Evolutionary conservation across 2,797 vertebrate genomes (phyloP).

Genomic region (Sebastes alutus): DNA sequence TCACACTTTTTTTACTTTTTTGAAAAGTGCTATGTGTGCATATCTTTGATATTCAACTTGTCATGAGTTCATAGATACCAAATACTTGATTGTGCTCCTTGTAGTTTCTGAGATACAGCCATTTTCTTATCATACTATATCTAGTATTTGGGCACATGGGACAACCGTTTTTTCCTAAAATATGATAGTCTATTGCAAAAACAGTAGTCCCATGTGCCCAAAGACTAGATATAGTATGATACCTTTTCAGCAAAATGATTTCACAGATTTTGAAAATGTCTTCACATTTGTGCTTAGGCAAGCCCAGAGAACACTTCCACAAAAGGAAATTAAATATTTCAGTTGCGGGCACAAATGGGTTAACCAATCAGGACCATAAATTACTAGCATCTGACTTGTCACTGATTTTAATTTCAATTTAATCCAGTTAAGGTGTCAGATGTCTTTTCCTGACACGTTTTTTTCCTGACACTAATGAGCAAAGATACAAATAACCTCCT

Average conservation of each 20-base stretch:
- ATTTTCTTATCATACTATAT: no score
- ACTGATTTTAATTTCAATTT: background rate
- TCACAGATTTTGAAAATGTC: background rate
- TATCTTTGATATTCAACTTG: no score
- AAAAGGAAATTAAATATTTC: no score
- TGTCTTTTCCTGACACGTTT: background rate
- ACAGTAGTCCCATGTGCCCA: background rate
- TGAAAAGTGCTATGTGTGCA: background rate
- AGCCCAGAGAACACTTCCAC: no score
- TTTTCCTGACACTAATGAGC: background rate
- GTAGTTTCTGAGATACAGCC: no score
- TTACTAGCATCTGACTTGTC: background rate
- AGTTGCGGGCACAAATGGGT: no score
- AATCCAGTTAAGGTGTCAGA: background rate
- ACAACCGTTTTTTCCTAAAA: background rate
- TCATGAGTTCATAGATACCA: background rate
- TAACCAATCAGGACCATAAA: background rate
- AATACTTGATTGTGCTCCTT: no score
- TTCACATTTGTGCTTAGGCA: background rate
- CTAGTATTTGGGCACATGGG: no score
- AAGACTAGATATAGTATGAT: background rate
- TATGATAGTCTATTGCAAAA: background rate
- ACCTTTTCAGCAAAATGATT: background rate
- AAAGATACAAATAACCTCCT: background rate
- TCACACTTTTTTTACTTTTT: background rate